Percentiles rank a stretch among this genome's conserved stretches.
Conservation (phyloP, 2,888 invertebrate species). For the Stenotaenia linearis region DNA sequence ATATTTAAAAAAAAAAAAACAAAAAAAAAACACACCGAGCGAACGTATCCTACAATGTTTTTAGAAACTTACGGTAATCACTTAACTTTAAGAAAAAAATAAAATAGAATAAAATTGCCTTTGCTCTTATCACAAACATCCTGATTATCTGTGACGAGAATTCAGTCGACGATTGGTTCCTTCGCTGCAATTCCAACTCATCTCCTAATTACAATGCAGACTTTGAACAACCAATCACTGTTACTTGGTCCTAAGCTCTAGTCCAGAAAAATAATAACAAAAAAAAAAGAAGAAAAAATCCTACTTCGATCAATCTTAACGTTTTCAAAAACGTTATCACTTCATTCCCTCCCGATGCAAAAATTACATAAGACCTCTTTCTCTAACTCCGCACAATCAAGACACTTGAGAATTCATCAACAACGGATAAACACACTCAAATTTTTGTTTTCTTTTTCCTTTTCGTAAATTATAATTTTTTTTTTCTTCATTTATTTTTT, state of each 20-base stretch:
- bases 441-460: neutral
- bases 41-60: neutral
- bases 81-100: neutral
- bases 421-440: neutral
- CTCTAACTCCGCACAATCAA: neutral
- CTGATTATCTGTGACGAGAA: slow-evolving; percentile 14
- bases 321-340: neutral
- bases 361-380: neutral
- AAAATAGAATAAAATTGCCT: neutral
- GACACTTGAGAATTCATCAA: slow-evolving; percentile 7
- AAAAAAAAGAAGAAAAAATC: neutral
- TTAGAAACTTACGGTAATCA: neutral
- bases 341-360: neutral
- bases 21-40: neutral
- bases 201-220: slow-evolving; percentile 19
- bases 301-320: neutral
- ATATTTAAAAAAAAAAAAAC: neutral
- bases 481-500: neutral
- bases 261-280: neutral
- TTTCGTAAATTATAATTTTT: neutral
- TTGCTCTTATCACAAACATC: neutral
- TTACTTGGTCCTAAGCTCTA: neutral
- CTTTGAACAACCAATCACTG: slow-evolving; percentile 15
- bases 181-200: slow-evolving; percentile 6
- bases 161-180: slow-evolving; percentile 7